Percentiles rank a stretch among this genome's conserved stretches.
phyloP scores from a whole-genome alignment of 2,113 vertebrate genomes.

The Melierax canorus region DNA sequence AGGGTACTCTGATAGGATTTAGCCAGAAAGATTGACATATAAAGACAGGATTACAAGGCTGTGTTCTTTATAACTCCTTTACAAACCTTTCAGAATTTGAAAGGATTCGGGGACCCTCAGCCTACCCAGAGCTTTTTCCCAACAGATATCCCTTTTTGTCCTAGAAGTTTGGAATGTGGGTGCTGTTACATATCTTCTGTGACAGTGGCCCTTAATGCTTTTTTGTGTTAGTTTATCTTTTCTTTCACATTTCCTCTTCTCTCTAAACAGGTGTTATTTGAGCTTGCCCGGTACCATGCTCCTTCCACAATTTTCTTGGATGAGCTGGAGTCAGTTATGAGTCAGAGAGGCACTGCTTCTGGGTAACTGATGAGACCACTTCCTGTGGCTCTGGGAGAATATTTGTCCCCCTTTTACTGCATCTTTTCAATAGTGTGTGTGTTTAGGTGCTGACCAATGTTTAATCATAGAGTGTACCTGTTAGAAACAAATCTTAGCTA shows the following conservation, averaged over 20 bases:
- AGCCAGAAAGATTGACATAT: slow-evolving; percentile 31
- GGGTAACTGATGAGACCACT: slow-evolving; percentile 74
- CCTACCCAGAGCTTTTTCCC: slow-evolving; percentile 9
- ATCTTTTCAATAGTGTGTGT: not conserved
- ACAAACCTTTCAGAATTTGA: slow-evolving; percentile 49
- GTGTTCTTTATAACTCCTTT: slow-evolving; percentile 32
- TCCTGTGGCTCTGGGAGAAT: not conserved
- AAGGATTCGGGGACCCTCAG: slow-evolving; percentile 10
- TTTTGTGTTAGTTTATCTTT: not conserved
- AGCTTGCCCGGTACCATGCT: slow-evolving; percentile 92
- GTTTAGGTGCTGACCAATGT: slow-evolving; percentile 18
- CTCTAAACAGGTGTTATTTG: slow-evolving; percentile 86
- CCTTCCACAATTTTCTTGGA: slow-evolving; percentile 98
- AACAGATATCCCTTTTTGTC: not conserved
- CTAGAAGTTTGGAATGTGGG: not conserved
- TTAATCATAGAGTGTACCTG: slow-evolving; percentile 9
- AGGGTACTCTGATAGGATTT: slow-evolving; percentile 52
- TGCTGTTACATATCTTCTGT: not conserved
- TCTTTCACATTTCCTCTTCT: not conserved
- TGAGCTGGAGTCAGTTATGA: slow-evolving; percentile 96
- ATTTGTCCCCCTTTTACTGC: not conserved
- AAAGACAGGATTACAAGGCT: slow-evolving; percentile 42
- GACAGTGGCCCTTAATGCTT: not conserved
- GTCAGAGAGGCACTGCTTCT: slow-evolving; percentile 83
- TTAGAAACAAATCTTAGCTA: slow-evolving; percentile 14